Evolutionary conservation across 2,888 invertebrate species (phyloP).

Genomic region (Pomacea canaliculata): DNA sequence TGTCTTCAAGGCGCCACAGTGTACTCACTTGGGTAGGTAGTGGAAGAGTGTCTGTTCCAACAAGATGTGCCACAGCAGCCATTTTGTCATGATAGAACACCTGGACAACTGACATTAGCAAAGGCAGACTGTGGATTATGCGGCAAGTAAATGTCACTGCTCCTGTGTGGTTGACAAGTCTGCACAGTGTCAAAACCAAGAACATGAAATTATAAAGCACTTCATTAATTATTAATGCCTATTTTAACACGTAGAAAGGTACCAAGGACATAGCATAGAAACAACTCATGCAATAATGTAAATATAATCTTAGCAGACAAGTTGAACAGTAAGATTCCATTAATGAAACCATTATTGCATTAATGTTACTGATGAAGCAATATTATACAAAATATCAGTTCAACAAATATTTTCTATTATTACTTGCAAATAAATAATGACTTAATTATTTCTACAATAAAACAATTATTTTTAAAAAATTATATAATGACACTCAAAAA

Average conservation of each 20-base stretch:
- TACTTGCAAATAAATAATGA: too few species aligned
- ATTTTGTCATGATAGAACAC: constrained; percentile 69
- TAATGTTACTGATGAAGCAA: too few species aligned
- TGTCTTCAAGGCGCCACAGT: too few species aligned
- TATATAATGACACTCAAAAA: too few species aligned
- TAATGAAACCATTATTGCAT: too few species aligned
- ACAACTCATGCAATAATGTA: neutral
- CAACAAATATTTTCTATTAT: too few species aligned
- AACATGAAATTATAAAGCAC: neutral
- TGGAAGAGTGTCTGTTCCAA: constrained; percentile 72
- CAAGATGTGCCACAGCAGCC: constrained; percentile 70
- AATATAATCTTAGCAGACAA: too few species aligned
- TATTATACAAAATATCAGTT: too few species aligned
- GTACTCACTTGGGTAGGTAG: constrained; percentile 52
- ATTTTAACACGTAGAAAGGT: neutral
- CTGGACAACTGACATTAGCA: constrained; percentile 72
- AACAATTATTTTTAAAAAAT: too few species aligned
- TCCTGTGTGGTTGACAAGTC: constrained; percentile 63
- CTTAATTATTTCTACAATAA: too few species aligned
- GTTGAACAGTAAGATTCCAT: too few species aligned
- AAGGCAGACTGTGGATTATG: constrained; percentile 70
- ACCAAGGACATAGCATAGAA: neutral
- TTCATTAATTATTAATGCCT: neutral
- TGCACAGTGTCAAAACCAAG: constrained; percentile 25
- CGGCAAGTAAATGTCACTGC: constrained; percentile 69